phyloP scores from a whole-genome alignment of 2,888 invertebrate genomes.

The Netelia inedita region DNA sequence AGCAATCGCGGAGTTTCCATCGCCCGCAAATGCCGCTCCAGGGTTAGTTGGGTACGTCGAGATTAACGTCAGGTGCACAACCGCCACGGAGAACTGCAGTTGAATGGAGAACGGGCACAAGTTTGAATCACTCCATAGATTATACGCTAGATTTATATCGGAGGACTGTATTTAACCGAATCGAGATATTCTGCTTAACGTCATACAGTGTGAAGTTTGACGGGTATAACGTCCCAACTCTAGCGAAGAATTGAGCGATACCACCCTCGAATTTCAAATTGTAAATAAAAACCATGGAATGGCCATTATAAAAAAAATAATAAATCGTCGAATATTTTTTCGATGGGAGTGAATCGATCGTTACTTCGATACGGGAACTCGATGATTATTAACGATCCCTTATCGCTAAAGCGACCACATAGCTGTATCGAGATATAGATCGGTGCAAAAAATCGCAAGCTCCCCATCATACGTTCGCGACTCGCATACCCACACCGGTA shows the following conservation, averaged over 20 bases:
- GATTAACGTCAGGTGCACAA: constrained; percentile 67
- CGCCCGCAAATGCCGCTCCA: constrained; percentile 45
- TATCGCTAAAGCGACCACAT: constrained; percentile 35
- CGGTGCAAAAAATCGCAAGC: not conserved
- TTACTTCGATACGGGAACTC: not conserved
- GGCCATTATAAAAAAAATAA: constrained; percentile 20
- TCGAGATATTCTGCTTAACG: constrained; percentile 59
- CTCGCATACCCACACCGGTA: not conserved
- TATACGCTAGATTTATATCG: constrained; percentile 68
- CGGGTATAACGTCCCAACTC: too few species aligned
- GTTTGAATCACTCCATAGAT: constrained; percentile 67
- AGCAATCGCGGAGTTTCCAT: constrained; percentile 61
- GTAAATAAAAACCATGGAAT: too few species aligned
- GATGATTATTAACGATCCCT: constrained; percentile 33
- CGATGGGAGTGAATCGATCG: constrained; percentile 9
- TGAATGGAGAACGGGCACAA: constrained; percentile 64
- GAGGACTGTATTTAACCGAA: constrained; percentile 67
- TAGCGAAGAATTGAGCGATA: not conserved
- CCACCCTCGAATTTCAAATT: too few species aligned
- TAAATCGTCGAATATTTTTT: constrained; percentile 23
- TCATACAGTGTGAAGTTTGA: constrained; percentile 4
- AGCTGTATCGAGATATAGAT: constrained; percentile 15
- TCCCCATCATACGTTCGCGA: not conserved
- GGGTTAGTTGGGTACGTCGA: constrained; percentile 43
- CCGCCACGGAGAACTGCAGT: constrained; percentile 64